These are phyloP conservation scores for Notamacropus eugenii DNA, from an alignment of 2,797 vertebrate genomes.

Conservation along the genomic window DNA sequence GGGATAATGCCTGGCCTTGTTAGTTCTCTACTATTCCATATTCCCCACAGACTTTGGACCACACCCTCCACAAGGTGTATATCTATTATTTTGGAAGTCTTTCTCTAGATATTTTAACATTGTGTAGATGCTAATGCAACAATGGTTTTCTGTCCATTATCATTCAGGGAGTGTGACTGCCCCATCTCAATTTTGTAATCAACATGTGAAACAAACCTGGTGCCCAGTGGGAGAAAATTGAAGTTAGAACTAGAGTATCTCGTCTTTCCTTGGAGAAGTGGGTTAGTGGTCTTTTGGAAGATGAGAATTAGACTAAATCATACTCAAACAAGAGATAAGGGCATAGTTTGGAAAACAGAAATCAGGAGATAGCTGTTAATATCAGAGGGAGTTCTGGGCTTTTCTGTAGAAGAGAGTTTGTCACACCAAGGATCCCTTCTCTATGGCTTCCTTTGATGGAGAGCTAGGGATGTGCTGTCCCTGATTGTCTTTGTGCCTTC, in stretches of 20 bases:
- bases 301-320: background rate
- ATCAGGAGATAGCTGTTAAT: background rate
- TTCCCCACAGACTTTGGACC: background rate
- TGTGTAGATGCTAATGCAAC: background rate
- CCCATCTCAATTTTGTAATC: background rate
- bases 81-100: background rate
- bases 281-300: background rate
- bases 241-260: background rate
- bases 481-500: background rate
- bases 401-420: background rate
- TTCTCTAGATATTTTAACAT: background rate
- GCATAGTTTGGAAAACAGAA: background rate
- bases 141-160: too few relatives aligned
- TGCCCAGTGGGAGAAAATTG: background rate
- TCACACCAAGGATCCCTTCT: background rate
- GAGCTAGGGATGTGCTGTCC: background rate
- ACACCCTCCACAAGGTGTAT: background rate
- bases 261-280: background rate
- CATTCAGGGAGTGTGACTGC: background rate
- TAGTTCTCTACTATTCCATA: background rate
- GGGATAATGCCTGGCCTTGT: background rate
- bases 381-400: background rate
- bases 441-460: background rate
- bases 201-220: background rate
- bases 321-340: background rate